phyloP scores from a whole-genome alignment of 2,888 invertebrate genomes.

The Euplexia lucipara region DNA sequence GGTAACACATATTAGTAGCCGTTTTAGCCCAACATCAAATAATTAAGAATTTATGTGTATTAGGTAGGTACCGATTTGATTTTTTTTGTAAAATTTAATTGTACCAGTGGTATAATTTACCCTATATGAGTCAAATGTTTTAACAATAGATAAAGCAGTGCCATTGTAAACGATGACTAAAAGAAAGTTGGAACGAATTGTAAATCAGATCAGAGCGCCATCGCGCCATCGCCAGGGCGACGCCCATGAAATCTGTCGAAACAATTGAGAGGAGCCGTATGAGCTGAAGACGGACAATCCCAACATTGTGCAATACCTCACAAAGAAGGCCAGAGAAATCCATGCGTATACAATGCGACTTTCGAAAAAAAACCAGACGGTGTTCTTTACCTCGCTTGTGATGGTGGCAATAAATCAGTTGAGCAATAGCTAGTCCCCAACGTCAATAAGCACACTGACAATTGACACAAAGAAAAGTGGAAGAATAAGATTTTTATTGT shows the following conservation, averaged over 20 bases:
- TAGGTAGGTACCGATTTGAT: no score
- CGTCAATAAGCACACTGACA: slow-evolving; percentile 75
- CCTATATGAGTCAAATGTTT: slow-evolving; percentile 13
- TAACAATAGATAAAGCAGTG: slow-evolving; percentile 55
- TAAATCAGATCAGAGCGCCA: slow-evolving; percentile 85
- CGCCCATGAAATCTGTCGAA: slow-evolving; percentile 85
- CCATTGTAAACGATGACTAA: slow-evolving; percentile 77
- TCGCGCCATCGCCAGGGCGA: no score
- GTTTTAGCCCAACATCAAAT: slow-evolving; percentile 5
- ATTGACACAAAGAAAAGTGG: slow-evolving; percentile 64
- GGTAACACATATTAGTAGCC: background rate
- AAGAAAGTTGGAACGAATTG: slow-evolving; percentile 89
- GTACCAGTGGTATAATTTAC: slow-evolving; percentile 14
- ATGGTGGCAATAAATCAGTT: slow-evolving; percentile 84
- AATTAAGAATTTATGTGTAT: no score
- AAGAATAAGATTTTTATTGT: slow-evolving; percentile 67
- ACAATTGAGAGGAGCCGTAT: slow-evolving; percentile 83
- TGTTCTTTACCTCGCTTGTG: slow-evolving; percentile 73
- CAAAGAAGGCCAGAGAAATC: slow-evolving; percentile 88
- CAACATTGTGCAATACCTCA: slow-evolving; percentile 86
- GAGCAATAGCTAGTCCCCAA: slow-evolving; percentile 74
- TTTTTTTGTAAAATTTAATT: background rate
- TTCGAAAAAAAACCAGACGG: slow-evolving; percentile 79
- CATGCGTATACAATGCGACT: slow-evolving; percentile 80
- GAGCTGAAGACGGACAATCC: slow-evolving; percentile 79